Evolutionary conservation across 1,140 invertebrate species (phyloP).

Genomic region (Nomia melanderi): DNA sequence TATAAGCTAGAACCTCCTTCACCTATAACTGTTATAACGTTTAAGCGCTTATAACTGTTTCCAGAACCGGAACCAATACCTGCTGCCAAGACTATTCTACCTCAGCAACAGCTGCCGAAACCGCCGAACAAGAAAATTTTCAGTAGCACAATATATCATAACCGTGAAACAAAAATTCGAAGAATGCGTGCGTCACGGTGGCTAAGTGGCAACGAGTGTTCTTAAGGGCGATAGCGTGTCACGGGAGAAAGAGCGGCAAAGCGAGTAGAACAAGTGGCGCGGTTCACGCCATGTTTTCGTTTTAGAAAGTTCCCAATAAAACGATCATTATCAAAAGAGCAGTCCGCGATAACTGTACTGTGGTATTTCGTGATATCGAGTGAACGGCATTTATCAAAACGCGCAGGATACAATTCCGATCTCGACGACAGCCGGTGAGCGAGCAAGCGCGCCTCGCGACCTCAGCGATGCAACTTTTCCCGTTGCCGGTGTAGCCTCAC

Average conservation of each 20-base stretch:
- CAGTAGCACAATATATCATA: background rate
- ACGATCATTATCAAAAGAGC: too few species aligned
- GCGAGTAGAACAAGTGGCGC: background rate
- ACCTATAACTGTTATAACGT: too few species aligned
- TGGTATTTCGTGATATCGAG: too few species aligned
- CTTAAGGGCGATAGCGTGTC: background rate
- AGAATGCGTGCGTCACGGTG: background rate
- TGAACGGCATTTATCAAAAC: background rate
- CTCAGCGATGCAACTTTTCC: slow-evolving; percentile 5
- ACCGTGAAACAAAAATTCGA: background rate
- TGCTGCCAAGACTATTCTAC: too few species aligned
- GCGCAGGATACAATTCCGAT: background rate
- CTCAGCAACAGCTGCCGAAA: too few species aligned
- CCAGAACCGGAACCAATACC: too few species aligned
- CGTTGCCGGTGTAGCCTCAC: background rate
- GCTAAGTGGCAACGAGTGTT: background rate
- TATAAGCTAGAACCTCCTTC: too few species aligned
- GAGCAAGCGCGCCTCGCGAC: too few species aligned
- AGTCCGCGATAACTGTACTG: too few species aligned
- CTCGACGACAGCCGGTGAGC: background rate
- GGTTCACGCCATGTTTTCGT: too few species aligned
- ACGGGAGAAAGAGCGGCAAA: background rate
- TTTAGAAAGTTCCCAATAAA: too few species aligned
- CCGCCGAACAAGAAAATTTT: background rate
- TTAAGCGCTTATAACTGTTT: too few species aligned